phyloP scores from a whole-genome alignment of 2,888 invertebrate genomes.

The Podabrus alpinus region DNA sequence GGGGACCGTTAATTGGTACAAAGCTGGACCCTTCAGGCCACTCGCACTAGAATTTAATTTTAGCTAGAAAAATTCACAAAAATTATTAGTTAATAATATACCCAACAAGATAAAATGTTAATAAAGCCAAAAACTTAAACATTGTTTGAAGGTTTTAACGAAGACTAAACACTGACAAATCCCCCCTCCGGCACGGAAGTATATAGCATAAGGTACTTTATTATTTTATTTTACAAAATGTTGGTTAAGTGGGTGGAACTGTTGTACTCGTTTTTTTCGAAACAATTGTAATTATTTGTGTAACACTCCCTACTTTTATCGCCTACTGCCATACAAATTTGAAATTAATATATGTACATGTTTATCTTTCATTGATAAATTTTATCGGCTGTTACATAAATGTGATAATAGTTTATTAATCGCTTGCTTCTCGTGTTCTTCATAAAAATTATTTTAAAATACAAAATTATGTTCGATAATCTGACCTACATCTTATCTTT shows the following conservation, averaged over 20 bases:
- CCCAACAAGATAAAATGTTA: background rate
- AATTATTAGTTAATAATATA: background rate
- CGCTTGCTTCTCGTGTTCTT: no score
- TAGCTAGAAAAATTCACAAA: background rate
- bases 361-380: no score
- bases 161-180: background rate
- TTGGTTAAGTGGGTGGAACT: background rate
- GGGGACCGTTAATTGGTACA: conserved; percentile 36
- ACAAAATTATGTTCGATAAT: no score
- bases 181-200: background rate
- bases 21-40: background rate
- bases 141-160: background rate
- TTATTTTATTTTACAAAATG: background rate
- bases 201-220: background rate
- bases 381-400: no score
- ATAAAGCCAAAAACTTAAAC: background rate
- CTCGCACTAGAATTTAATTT: background rate
- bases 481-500: no score
- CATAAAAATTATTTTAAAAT: no score
- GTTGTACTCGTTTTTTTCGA: background rate
- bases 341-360: no score
- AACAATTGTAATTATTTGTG: no score
- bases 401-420: no score
- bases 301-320: no score
- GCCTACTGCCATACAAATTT: no score